phyloP scores from a whole-genome alignment of 2,113 vertebrate genomes.

The Rhynchomys soricoides region DNA sequence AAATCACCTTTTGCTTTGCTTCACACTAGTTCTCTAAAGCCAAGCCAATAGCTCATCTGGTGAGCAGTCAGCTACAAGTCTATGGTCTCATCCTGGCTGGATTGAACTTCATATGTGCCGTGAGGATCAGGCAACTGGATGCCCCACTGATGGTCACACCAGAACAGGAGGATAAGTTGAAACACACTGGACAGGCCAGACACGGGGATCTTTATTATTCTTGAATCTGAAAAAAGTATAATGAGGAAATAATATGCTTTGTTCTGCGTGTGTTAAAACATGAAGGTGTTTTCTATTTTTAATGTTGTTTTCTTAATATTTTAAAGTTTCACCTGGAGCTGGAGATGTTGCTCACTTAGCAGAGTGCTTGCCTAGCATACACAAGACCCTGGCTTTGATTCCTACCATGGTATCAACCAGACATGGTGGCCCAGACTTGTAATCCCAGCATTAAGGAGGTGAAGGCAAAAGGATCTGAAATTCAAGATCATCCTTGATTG shows the following conservation, averaged over 20 bases:
- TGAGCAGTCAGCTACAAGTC: not conserved
- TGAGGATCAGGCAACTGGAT: not conserved
- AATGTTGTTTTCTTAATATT: not conserved
- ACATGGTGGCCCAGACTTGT: not conserved
- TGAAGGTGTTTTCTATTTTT: slow-evolving; percentile 19
- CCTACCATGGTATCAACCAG: not conserved
- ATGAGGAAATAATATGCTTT: not conserved
- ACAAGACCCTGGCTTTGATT: not conserved
- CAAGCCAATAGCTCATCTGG: not conserved
- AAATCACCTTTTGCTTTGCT: not conserved
- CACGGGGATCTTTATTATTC: not conserved
- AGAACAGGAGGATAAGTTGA: not conserved
- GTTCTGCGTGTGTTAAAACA: not conserved
- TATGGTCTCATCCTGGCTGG: not conserved
- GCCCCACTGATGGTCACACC: not conserved
- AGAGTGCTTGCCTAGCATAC: not conserved
- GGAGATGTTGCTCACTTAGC: not conserved
- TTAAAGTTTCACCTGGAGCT: not conserved
- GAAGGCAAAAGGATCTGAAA: not conserved
- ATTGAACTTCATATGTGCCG: not conserved
- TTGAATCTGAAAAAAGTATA: slow-evolving; percentile 4
- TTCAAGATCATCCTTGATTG: not conserved
- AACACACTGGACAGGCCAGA: not conserved
- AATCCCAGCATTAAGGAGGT: not conserved
- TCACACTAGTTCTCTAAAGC: not conserved